phyloP scores from a whole-genome alignment of 2,888 invertebrate genomes.

The Eretmocerus hayati region DNA sequence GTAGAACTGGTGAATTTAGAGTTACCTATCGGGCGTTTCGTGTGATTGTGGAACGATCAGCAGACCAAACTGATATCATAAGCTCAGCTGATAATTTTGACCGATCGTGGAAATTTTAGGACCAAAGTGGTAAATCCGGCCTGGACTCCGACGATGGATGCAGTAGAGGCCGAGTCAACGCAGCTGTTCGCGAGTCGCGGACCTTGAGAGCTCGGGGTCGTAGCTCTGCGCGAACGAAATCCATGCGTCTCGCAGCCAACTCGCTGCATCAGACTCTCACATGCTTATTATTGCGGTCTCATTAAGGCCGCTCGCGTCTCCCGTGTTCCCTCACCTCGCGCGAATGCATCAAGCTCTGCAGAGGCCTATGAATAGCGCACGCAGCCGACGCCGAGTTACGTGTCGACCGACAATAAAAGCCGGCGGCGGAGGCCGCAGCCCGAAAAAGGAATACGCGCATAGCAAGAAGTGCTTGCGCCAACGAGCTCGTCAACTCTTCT shows the following conservation, averaged over 20 bases:
- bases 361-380: slow-evolving; percentile 14
- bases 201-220: no score
- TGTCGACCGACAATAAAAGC: slow-evolving; percentile 9
- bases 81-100: no score
- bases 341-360: slow-evolving; percentile 3
- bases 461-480: background rate
- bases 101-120: no score
- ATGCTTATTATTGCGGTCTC: slow-evolving; percentile 5
- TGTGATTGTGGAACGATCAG: no score
- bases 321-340: background rate
- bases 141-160: no score
- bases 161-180: no score
- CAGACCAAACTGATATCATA: no score
- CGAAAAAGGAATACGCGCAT: slow-evolving; percentile 6
- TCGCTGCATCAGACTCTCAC: background rate
- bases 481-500: no score
- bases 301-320: slow-evolving; percentile 8
- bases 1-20: no score
- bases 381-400: slow-evolving; percentile 4
- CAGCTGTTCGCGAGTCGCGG: no score
- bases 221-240: background rate
- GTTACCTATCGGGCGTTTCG: no score
- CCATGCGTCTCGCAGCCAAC: background rate
- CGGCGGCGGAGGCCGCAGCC: background rate
- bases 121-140: no score